Evolutionary conservation across 2,888 invertebrate genomes (phyloP).

Genomic region (Lochmaea capreae): DNA sequence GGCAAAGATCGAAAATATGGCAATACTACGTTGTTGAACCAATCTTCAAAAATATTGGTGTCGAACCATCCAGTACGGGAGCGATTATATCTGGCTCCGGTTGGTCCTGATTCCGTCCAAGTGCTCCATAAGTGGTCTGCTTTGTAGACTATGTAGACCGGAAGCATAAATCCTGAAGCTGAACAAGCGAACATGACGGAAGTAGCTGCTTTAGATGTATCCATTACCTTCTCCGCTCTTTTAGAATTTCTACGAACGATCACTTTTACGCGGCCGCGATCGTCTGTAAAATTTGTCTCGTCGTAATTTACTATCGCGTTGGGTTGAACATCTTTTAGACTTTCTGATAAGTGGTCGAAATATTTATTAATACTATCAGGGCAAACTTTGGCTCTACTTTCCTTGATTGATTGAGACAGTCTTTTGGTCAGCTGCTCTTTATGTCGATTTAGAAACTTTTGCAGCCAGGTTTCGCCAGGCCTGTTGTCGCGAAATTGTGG

Average conservation of each 20-base stretch:
- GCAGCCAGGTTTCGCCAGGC: no score
- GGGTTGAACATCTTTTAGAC: no score
- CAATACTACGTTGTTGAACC: constrained; percentile 41
- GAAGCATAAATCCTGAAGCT: constrained; percentile 51
- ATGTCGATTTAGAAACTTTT: no score
- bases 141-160: constrained; percentile 56
- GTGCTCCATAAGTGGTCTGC: constrained; percentile 19
- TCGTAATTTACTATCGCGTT: constrained; percentile 29
- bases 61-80: constrained; percentile 40
- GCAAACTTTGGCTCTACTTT: no score
- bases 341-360: no score
- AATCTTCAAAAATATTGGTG: constrained; percentile 41
- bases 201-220: constrained; percentile 22
- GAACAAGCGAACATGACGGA: constrained; percentile 39
- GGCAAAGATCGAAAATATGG: constrained; percentile 49
- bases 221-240: constrained; percentile 43
- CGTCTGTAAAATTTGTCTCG: constrained; percentile 55
- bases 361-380: no score
- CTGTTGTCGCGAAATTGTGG: no score
- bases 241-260: constrained; percentile 45
- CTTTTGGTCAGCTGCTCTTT: no score
- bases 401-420: no score
- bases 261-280: constrained; percentile 49
- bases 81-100: not conserved
- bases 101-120: constrained; percentile 37